Percentiles rank a stretch among this genome's conserved stretches.
phyloP scores from a whole-genome alignment of 2,113 vertebrate species.

The Prionailurus viverrinus region DNA sequence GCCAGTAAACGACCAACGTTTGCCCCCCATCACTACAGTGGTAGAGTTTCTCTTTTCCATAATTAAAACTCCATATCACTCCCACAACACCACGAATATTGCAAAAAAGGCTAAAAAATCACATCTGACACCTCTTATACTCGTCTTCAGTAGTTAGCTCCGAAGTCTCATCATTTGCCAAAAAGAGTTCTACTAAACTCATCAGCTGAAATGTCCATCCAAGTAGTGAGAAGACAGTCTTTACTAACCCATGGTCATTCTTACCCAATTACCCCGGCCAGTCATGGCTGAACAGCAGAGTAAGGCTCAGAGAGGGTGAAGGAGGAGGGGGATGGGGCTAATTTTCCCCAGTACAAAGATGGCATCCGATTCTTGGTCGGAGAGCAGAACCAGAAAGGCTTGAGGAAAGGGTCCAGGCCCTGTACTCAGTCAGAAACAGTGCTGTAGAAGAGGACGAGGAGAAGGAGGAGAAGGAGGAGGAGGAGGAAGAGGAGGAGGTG shows the following conservation, averaged over 20 bases:
- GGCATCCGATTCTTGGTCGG: constrained; percentile 61
- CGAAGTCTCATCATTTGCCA: no score
- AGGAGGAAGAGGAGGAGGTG: no score
- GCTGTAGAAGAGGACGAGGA: no score
- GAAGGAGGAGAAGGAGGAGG: constrained; percentile 83
- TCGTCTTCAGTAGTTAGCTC: no score
- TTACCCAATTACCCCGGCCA: no score
- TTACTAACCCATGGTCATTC: no score
- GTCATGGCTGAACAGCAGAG: neutral
- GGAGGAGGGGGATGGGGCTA: neutral
- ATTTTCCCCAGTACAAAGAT: constrained; percentile 11
- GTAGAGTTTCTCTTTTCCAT: neutral
- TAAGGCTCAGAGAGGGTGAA: neutral
- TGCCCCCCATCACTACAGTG: neutral
- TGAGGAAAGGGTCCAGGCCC: constrained; percentile 64
- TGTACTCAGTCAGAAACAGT: constrained; percentile 57
- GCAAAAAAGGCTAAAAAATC: no score
- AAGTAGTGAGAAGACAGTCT: no score
- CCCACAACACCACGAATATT: neutral
- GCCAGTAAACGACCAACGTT: neutral
- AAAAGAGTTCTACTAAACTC: no score
- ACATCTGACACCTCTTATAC: no score
- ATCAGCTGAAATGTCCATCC: no score
- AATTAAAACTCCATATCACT: constrained; percentile 8
- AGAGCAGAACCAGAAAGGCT: constrained; percentile 61